Evolutionary conservation across 2,113 vertebrate species (phyloP).

Genomic region (Saccopteryx leptura): DNA sequence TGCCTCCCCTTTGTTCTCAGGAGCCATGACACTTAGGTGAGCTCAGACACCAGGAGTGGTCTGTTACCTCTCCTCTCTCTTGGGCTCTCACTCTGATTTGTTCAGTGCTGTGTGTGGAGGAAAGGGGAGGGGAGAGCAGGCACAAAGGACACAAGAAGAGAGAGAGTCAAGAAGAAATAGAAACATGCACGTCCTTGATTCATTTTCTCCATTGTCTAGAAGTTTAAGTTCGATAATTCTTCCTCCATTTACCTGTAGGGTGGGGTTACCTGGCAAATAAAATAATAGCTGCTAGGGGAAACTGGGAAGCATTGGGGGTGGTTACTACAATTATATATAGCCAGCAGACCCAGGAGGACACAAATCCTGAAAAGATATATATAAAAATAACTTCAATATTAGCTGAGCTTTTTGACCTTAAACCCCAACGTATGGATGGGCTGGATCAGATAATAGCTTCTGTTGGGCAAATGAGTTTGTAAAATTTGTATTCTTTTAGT

Average conservation of each 20-base stretch:
- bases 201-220: background rate
- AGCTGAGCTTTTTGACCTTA: background rate
- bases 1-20: background rate
- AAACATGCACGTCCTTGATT: background rate
- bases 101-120: background rate
- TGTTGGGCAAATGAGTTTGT: too few relatives aligned
- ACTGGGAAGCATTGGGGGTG: background rate
- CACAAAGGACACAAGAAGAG: background rate
- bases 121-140: rapidly evolving
- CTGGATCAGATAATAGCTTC: background rate
- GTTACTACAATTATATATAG: background rate
- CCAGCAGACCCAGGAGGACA: background rate
- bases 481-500: too few relatives aligned
- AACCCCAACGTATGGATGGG: background rate
- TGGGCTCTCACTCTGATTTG: background rate
- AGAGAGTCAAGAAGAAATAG: background rate
- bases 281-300: background rate
- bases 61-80: background rate
- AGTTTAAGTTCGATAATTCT: background rate
- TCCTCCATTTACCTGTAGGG: background rate
- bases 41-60: background rate
- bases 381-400: background rate
- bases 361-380: background rate
- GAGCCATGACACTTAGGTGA: background rate
- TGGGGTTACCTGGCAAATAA: background rate